These are phyloP conservation scores for Eucidaris tribuloides DNA, from an alignment of 35 echinoderm and acorn worm species.

Conservation along the genomic window DNA sequence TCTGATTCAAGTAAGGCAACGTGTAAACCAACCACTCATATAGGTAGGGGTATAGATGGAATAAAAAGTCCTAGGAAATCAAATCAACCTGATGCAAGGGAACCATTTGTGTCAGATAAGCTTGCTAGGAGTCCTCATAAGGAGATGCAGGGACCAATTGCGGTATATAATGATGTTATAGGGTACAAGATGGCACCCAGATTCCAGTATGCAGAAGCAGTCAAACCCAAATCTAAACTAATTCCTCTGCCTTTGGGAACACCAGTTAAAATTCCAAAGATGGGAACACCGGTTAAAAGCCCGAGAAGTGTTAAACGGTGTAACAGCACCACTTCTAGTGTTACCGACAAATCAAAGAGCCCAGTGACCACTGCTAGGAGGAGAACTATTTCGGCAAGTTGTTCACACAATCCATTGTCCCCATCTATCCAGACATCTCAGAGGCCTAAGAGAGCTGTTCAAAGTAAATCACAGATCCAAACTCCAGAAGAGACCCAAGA, in stretches of 20 bases:
- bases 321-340: constrained; percentile 1
- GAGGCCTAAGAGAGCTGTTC: too few relatives aligned
- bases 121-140: constrained; percentile 9
- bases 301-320: neutral
- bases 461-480: too few relatives aligned
- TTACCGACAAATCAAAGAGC: neutral
- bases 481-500: too few relatives aligned
- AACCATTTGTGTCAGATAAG: constrained; percentile 4
- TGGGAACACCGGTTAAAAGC: neutral
- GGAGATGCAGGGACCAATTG: neutral
- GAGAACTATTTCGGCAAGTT: neutral
- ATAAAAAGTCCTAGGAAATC: neutral
- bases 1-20: too few relatives aligned
- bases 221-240: constrained; percentile 20
- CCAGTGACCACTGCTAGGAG: neutral
- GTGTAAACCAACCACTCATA: too few relatives aligned
- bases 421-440: too few relatives aligned
- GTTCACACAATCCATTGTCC: too few relatives aligned
- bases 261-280: neutral
- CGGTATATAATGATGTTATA: neutral
- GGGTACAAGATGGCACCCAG: constrained; percentile 9
- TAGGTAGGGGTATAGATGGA: neutral
- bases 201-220: constrained; percentile 20
- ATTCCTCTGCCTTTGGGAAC: neutral
- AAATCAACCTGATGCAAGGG: neutral